Evolutionary conservation across 2,113 vertebrate genomes (phyloP), one percentile per base, ranked within the genome.

Genomic region (Uropsilus gracilis): DNA sequence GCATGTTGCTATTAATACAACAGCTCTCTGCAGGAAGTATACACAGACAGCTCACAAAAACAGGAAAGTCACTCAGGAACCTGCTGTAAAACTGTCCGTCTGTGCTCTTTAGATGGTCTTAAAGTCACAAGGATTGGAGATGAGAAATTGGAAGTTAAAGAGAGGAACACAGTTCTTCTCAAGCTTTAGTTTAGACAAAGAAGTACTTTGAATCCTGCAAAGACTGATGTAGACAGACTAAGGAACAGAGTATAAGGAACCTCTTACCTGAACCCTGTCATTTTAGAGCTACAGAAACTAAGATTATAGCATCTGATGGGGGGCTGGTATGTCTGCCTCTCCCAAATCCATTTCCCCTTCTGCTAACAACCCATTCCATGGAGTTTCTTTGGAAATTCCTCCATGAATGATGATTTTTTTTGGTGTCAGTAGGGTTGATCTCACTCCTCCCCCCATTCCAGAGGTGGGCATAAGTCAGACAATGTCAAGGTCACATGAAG

Each of bases 11-110:
- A 96, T 96, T 91, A 82, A 72, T 94, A 97, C 68, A 90, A 9
- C 18, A 66, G 90, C 77, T 94, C n/a, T 91, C 89, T 90, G 71
- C 95, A 97, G 96, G 92, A 97, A 95, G 94, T 0, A 0, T 77
- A 96, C 22, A 89, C 63, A 76, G 96, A 95, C 95, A 86, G 77
- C 94, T 95, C 97, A 96, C 90, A 89, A 97, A 96, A 78, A 94
- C 94, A 94, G 96, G 77, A 94, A 97, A 97, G 94, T 86, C 77
- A 68, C 87, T 96, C 90, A 95, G 92, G 95, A 97, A 91, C 77
- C 72, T 32, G 66, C 44, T 96, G 88, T 83, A 91, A 89, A 96
- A 94, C 84, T 95, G 80, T n/a, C 81, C 80, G 50, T 68, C 88
- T 93, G 42, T 96, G 94, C 26, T 50, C 71, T 28, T 57, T 32